Conservation (phyloP, 2,888 invertebrate species). For the Napeogenes sylphis region DNA sequence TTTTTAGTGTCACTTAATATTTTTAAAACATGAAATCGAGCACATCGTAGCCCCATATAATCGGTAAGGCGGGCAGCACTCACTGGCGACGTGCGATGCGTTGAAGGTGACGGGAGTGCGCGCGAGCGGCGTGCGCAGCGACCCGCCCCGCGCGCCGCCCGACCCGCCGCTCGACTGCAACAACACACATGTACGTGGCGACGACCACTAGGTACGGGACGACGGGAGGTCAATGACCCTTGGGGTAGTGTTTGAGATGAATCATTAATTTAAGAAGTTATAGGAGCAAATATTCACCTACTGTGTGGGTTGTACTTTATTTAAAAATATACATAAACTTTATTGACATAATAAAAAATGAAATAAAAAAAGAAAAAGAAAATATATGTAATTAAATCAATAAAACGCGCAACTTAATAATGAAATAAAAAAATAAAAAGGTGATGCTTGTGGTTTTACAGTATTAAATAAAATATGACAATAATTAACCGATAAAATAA, state of each 20-base stretch:
- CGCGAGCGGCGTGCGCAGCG: conserved; percentile 70
- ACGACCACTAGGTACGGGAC: too few species aligned
- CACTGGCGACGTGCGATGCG: conserved; percentile 70
- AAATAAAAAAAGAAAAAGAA: conserved; percentile 12
- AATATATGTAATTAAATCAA: conserved; percentile 18
- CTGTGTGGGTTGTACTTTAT: too few species aligned
- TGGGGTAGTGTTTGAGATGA: too few species aligned
- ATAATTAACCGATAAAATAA: background rate
- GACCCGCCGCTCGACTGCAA: conserved; percentile 54
- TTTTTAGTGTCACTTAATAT: too few species aligned
- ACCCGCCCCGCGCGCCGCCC: conserved; percentile 62
- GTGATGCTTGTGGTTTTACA: conserved; percentile 29
- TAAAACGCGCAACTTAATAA: conserved; percentile 28
- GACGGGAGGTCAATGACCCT: too few species aligned
- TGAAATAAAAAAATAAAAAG: conserved; percentile 26
- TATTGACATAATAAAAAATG: conserved; percentile 11
- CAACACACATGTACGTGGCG: conserved; percentile 2
- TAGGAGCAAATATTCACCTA: conserved; percentile 19
- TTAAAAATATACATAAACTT: background rate
- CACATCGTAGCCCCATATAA: too few species aligned
- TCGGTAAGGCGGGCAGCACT: conserved; percentile 36
- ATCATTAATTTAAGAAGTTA: background rate
- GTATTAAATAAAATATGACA: background rate
- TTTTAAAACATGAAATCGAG: too few species aligned
- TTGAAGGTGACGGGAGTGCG: conserved; percentile 72